Evolutionary conservation across 2,113 vertebrate genomes (phyloP), one percentile per base, ranked within the genome.

Genomic region (Marcusenius ussheri): DNA sequence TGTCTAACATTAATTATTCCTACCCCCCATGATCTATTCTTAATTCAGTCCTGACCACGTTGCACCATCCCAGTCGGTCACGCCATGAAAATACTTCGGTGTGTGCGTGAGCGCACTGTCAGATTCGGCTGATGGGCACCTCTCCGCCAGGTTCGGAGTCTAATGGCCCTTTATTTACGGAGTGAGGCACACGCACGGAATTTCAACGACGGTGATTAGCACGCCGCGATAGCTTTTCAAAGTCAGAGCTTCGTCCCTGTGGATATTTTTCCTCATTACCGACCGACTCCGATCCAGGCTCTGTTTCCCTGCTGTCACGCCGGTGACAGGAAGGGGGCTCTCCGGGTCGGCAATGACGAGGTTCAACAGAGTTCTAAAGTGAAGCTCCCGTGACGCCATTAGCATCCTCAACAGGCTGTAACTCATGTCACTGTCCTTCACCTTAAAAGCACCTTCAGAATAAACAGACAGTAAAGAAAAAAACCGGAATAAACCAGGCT

Each of bases 401-500:
- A 88, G 90, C 89, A 87, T 88, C 88, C 9, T 77, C 89, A 49
- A 88, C 91, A 92, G 90, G 89, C 88, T 87, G 83, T 77, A 70
- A 74, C 83, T 88, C 83, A 87, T 90, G 89, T 90, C 89, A 89
- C 87, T 77, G 91, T 88, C 90, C 91, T 91, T 92, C 90, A 90
- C 62, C 91, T 90, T 74, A n/a, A 58, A 74, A 45, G 11, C 80
- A 84, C 89, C 87, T 74, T 74, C 66, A 39, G 66, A 66, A 89
- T 90, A 89, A 46, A 89, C 88, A 89, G 27, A 42, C 88, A 35
- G 74, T 83, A n/a, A 24, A 19, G 77, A 89, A 47, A 15, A 89
- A 15, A 56, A 51, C 31, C n/a, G 24, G 66, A 53, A 89, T 11
- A 88, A 58, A 27, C n/a, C 74, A 31, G 35, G 35, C 35, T 53